phyloP scores from a whole-genome alignment of 2,113 vertebrate genomes.

The Elephantulus edwardii region DNA sequence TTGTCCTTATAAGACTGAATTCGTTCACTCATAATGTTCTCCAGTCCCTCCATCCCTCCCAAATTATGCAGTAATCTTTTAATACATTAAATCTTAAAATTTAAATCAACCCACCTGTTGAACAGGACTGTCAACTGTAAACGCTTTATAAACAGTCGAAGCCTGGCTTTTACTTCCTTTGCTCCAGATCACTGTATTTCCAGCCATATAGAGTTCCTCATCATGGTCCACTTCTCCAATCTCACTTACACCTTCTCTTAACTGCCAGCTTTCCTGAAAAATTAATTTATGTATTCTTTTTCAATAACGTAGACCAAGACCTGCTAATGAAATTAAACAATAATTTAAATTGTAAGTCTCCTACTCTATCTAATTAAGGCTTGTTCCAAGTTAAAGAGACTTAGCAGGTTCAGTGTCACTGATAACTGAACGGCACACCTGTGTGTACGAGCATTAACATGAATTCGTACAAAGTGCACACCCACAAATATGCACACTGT shows the following conservation, averaged over 20 bases:
- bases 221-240: slow-evolving; percentile 91
- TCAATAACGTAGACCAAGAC: slow-evolving; percentile 11
- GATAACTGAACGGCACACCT: not conserved
- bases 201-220: slow-evolving; percentile 94
- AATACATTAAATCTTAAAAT: not conserved
- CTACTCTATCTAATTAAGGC: not conserved
- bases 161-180: slow-evolving; percentile 92
- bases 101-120: slow-evolving; percentile 86
- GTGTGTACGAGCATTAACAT: too few relatives aligned
- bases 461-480: too few relatives aligned
- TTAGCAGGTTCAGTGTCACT: not conserved
- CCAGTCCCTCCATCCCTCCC: too few relatives aligned
- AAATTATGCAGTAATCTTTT: too few relatives aligned
- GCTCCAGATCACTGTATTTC: slow-evolving; percentile 97
- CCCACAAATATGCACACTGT: not conserved
- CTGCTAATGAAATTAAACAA: slow-evolving; percentile 10
- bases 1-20: too few relatives aligned
- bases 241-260: slow-evolving; percentile 90
- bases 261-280: slow-evolving; percentile 94
- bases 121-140: slow-evolving; percentile 95
- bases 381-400: slow-evolving; percentile 4
- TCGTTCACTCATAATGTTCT: too few relatives aligned
- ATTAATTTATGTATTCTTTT: not conserved
- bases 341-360: not conserved
- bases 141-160: slow-evolving; percentile 93